phyloP scores from a whole-genome alignment of 53 echinoderm and acorn worm species.

The Hippasteria phrygiana region DNA sequence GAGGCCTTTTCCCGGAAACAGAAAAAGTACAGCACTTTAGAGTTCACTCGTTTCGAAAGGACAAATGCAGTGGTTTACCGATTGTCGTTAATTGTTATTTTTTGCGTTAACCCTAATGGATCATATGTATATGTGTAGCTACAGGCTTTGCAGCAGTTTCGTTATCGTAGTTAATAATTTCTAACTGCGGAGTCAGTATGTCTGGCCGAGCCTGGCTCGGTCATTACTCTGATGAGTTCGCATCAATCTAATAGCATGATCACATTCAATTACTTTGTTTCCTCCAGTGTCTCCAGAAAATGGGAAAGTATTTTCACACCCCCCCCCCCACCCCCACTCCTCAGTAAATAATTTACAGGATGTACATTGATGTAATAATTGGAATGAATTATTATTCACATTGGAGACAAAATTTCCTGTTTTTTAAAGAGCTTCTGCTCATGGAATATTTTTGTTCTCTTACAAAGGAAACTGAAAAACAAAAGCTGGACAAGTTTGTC shows the following conservation, averaged over 20 bases:
- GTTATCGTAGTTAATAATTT: background rate
- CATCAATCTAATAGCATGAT: constrained; percentile 7
- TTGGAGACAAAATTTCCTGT: too few relatives aligned
- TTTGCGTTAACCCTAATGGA: background rate
- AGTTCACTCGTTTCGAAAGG: too few relatives aligned
- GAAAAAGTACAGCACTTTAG: background rate
- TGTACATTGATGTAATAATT: too few relatives aligned
- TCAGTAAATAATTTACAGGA: too few relatives aligned
- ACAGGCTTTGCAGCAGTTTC: background rate
- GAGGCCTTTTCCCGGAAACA: background rate
- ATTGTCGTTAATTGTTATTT: background rate
- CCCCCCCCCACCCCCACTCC: too few relatives aligned
- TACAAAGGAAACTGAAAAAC: too few relatives aligned
- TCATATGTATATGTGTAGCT: background rate
- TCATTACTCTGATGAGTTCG: constrained; percentile 11
- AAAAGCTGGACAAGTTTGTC: too few relatives aligned
- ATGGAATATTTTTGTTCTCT: too few relatives aligned
- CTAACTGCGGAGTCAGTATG: background rate
- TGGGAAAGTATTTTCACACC: background rate
- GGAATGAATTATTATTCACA: too few relatives aligned
- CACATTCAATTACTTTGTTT: background rate
- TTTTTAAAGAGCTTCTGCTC: too few relatives aligned
- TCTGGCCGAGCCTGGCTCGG: background rate
- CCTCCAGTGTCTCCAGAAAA: background rate
- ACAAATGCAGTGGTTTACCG: too few relatives aligned